phyloP scores from a whole-genome alignment of 2,888 invertebrate species.

The Lydus trimaculatus region DNA sequence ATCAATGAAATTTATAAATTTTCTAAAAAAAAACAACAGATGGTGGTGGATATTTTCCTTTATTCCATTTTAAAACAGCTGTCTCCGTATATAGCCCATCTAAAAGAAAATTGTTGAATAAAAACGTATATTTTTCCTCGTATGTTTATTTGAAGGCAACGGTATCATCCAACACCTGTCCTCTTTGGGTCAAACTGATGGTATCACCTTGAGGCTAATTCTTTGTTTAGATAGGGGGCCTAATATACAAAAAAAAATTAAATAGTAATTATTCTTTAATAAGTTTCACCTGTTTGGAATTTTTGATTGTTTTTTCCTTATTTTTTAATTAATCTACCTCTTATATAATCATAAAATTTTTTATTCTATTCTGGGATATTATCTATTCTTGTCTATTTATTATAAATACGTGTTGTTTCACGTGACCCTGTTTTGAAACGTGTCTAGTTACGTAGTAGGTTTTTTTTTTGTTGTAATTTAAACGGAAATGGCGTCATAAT shows the following conservation, averaged over 20 bases:
- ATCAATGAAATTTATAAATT: background rate
- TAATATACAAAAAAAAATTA: background rate
- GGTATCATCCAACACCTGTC: slow-evolving; percentile 44
- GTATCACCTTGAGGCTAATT: slow-evolving; percentile 12
- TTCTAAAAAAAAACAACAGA: slow-evolving; percentile 32
- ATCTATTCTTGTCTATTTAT: background rate
- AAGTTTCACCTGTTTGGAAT: background rate
- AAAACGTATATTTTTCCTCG: slow-evolving; percentile 29
- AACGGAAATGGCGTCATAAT: slow-evolving; percentile 42
- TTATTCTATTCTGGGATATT: background rate
- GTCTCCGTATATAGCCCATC: slow-evolving; percentile 23
- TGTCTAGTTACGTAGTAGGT: slow-evolving; percentile 44
- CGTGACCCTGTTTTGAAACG: slow-evolving; percentile 45
- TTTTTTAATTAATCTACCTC: background rate
- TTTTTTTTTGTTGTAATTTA: slow-evolving; percentile 27
- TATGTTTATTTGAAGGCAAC: slow-evolving; percentile 34
- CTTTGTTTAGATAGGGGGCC: background rate
- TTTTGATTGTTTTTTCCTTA: background rate
- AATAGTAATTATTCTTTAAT: background rate
- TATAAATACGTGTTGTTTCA: slow-evolving; percentile 40
- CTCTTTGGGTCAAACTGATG: slow-evolving; percentile 34
- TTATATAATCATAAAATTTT: background rate
- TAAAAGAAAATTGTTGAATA: slow-evolving; percentile 45
- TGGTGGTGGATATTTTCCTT: slow-evolving; percentile 35
- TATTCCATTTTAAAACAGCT: slow-evolving; percentile 36